A percentile compares a stretch with the other conserved stretches of the same genome.
These are phyloP conservation scores for Nestor notabilis DNA, from an alignment of 2,113 vertebrate species.

Conservation along the genomic window DNA sequence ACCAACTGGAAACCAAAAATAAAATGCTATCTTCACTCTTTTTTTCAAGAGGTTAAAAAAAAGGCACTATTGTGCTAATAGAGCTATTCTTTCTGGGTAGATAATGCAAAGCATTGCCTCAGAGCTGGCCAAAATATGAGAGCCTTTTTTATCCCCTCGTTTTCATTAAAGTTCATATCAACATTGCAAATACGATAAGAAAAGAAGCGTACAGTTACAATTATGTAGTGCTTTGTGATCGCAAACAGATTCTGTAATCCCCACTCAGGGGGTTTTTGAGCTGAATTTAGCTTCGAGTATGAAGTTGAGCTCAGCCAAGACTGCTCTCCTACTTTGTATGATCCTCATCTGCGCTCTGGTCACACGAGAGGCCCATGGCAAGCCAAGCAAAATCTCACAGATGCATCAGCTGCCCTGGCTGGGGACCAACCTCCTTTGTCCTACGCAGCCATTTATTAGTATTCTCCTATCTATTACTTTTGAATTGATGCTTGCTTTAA, in stretches of 20 bases:
- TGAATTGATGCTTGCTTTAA: neutral
- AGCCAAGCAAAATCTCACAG: neutral
- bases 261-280: slow-evolving; percentile 36
- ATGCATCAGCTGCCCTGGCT: slow-evolving; percentile 29
- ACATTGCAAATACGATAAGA: slow-evolving; percentile 56
- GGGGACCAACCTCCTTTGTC: slow-evolving; percentile 4
- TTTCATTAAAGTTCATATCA: slow-evolving; percentile 49
- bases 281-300: slow-evolving; percentile 26
- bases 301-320: slow-evolving; percentile 23
- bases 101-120: slow-evolving; percentile 51
- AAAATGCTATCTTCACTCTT: neutral
- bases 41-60: slow-evolving; percentile 9
- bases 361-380: neutral
- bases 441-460: slow-evolving; percentile 11
- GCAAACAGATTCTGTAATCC: slow-evolving; percentile 52
- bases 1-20: neutral
- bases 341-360: neutral
- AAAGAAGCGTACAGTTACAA: slow-evolving; percentile 47
- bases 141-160: neutral
- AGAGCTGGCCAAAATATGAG: slow-evolving; percentile 17
- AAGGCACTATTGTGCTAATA: neutral
- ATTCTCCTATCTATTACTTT: neutral
- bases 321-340: neutral
- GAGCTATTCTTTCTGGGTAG: slow-evolving; percentile 21
- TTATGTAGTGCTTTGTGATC: slow-evolving; percentile 33